These are phyloP conservation scores for Oncopodura yosiiana DNA, from an alignment of 1,140 invertebrate genomes.

Conservation along the genomic window DNA sequence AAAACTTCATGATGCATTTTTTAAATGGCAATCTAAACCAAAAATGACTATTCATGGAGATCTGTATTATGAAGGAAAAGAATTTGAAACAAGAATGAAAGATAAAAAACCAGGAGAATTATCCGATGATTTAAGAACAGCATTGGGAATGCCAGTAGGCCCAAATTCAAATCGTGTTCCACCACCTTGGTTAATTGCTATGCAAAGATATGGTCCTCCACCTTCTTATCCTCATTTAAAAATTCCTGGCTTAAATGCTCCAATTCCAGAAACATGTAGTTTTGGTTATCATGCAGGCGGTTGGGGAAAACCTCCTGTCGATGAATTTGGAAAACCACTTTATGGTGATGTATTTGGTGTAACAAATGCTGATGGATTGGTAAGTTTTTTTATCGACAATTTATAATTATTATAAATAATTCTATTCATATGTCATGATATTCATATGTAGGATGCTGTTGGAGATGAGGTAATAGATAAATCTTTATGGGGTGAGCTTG, in stretches of 20 bases:
- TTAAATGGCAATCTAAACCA: conserved; percentile 98
- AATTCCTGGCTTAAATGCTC: conserved; percentile 85
- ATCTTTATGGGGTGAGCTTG: conserved; percentile 92
- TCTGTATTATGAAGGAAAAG: conserved; percentile 99
- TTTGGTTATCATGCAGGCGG: conserved; percentile 99
- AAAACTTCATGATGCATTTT: conserved; percentile 98
- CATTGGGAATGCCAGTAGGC: conserved; percentile 97
- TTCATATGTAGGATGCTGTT: conserved; percentile 4
- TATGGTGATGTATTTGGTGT: conserved; percentile 98
- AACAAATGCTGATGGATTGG: conserved; percentile 49
- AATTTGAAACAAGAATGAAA: conserved; percentile 93
- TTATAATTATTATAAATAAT: conserved; percentile 21
- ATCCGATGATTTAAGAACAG: conserved; percentile 88
- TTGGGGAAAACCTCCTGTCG: conserved; percentile 99
- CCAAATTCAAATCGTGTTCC: conserved; percentile 78
- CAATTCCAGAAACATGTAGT: conserved; percentile 89
- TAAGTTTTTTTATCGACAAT: conserved; percentile 39
- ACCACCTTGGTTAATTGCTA: conserved; percentile 98
- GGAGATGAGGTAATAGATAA: conserved; percentile 81
- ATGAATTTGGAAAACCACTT: conserved; percentile 91
- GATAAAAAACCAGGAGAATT: conserved; percentile 98
- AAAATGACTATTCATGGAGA: conserved; percentile 98
- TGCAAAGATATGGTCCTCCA: conserved; percentile 96
- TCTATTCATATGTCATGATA: no score
- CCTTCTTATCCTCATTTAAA: conserved; percentile 98